Base-by-base conservation (phyloP, 2,797 vertebrate species). In the Acanthopagrus latus region DNA sequence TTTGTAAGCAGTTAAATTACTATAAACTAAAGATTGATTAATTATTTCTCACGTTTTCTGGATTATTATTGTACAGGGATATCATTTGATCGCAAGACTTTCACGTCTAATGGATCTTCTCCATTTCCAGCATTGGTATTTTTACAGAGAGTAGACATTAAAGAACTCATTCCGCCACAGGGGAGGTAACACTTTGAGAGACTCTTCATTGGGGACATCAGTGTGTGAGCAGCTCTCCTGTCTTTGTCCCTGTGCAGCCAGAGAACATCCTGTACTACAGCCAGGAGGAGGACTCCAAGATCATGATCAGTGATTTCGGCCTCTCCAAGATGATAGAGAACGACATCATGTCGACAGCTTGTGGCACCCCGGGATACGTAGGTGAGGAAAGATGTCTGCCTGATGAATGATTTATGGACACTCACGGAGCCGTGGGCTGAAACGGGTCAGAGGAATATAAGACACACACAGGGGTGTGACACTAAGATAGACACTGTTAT, bases 291-390 rank as follows among this genome's bases (percentile, higher is more conserved):
- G 94, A 97, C 87, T 97, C 98, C 57, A 99, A 99, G 86, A 98
- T 99, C 90, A 99, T 99, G 98, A 97, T 99, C 91, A 99, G 98
- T 0, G 98, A 99, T 77, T 99, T 99, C 0, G 98, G 98, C 27
- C 93, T 99, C 71, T 99, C 98, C 0, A 99, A 99, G 89, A 97
- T 98, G 96, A 95, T 97, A 10, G 97, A 99, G 78, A 97, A 90
- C 0, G 97, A 95, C 13, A 94, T 99, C 92, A 99, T 99, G 98
- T 98, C 98, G 33, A 99, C 98, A 0, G 97, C 98, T 58, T 99
- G 98, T 7, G 98, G 98, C 21, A 99, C 98, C 1, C 98, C 98
- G 0, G 98, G 98, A 91, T 99, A 99, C 0, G 98, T 99, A 7
- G 98, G 98, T 99, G 89, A 92, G 94, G 48, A 88, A 55, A 56